Evolutionary conservation across 2,113 vertebrate genomes (phyloP), one percentile per base, ranked within the genome.

Genomic region (Podocnemis expansa): DNA sequence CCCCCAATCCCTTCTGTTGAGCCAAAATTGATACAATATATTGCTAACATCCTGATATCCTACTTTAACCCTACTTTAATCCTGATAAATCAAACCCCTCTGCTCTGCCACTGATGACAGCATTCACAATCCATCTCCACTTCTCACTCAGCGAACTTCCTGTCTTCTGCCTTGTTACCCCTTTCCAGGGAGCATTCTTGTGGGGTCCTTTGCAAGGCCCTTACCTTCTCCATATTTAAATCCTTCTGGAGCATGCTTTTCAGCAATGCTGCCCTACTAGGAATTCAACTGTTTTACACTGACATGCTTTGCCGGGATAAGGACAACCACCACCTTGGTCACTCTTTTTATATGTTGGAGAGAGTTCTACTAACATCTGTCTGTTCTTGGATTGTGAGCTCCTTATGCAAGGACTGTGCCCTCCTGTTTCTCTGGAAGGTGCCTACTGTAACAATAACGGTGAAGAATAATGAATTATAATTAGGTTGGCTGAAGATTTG

Each of bases 81-180:
- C 6, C 16, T 83, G 38, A 10, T 9, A 0, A 60, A 6, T 21
- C 58, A 85, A 82, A 70, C 87, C 3, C 2, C 29, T 1, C 12
- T 12, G 6, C 1, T 1, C 2, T 21, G 3, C 5, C 51, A 80
- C 8, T 60, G 38, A 45, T 85, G 10, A 0, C 3, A 63, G 2
- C 1, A 78, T 91, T 85, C 63, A 2, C 78, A 78, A 5, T 60
- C 63, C 10, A 24, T 41, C 54, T 84, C 6, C 45, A 12, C 0
- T 78, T 45, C 54, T 78, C 82, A 85, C 84, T 10, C 31, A 7
- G 1, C 78, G 24, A 83, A 24, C 87, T 85, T 7, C 84, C 1
- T 47, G 27, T 49, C 0, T 34, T 12, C 45, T 4, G 4, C 11
- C 47, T 55, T 70, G 1, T 10, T 70, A 11, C 12, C 90, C 24